Evolutionary conservation across 2,888 invertebrate species (phyloP), one percentile per base, ranked within the genome.

Genomic region (Apodemia mormo): DNA sequence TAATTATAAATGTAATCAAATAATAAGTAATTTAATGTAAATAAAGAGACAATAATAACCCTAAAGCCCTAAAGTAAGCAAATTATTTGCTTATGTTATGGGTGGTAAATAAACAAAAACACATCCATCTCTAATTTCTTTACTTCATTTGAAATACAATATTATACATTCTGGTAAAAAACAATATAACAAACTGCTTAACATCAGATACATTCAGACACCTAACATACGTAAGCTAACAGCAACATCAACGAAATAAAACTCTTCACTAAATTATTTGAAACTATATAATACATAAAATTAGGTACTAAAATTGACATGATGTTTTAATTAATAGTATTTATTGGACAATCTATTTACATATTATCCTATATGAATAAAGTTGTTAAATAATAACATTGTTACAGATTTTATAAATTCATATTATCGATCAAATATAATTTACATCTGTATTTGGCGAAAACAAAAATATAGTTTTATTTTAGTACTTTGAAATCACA

Each of bases 101-200:
- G n/a, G n/a, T n/a, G n/a, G n/a, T n/a, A n/a, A n/a, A n/a, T n/a
- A n/a, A n/a, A n/a, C 0, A 30, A 58, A 29, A 29, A 7, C 33
- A 61, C 12, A 61, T 33, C 33, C 61, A 61, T 76, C 75, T 77
- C 77, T 82, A 80, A 81, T 82, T 80, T 77, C 78, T 82, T 73
- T 49, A 66, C 74, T 74, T 75, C 64, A 74, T 73, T 82, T 85
- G 82, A 85, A 85, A 85, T 81, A 77, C 83, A 82, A 7, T 85
- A 87, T 82, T 81, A 81, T 80, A 84, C 86, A 82, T 84, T 86
- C 85, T 86, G 83, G 86, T 86, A 86, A 84, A 87, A 89, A 87
- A 82, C 80, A 87, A 87, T 80, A 81, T 82, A 83, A 87, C 81
- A 81, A 82, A 83, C 81, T 72, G 75, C 76, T 73, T 77, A 83